Conservation (phyloP, 2,888 invertebrate species). For the Aproaerema taeniolella region DNA sequence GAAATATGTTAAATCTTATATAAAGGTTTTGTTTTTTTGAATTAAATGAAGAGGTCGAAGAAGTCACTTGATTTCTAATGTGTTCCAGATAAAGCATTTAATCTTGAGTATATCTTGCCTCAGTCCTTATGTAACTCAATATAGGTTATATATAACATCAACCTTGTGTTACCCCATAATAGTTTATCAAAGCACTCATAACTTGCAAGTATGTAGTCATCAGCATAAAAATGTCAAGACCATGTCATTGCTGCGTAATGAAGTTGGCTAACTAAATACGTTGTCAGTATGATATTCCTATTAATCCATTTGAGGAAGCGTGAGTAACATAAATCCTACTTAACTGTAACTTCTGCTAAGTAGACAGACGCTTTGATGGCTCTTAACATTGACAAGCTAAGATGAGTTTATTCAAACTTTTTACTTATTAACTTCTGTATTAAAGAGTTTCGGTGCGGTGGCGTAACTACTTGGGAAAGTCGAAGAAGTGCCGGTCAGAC, state of each 20-base stretch:
- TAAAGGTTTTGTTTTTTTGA: no score
- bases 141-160: no score
- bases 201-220: constrained; percentile 5
- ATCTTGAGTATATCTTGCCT: no score
- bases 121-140: no score
- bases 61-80: no score
- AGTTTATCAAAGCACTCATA: no score
- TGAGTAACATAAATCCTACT: constrained; percentile 72
- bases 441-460: constrained; percentile 45
- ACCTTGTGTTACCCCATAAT: no score
- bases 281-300: constrained; percentile 55
- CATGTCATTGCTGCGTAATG: constrained; percentile 8
- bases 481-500: no score
- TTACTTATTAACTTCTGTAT: constrained; percentile 71
- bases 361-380: constrained; percentile 70
- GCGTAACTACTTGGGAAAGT: no score
- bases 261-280: constrained; percentile 15
- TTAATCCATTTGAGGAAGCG: constrained; percentile 63
- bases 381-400: constrained; percentile 62
- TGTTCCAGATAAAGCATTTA: no score
- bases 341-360: constrained; percentile 66
- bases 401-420: constrained; percentile 68
- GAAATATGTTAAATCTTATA: no score
- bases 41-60: no score
- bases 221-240: constrained; percentile 10